Evolutionary conservation across 2,888 invertebrate species (phyloP).

Genomic region (Rugalucina vietnamica): DNA sequence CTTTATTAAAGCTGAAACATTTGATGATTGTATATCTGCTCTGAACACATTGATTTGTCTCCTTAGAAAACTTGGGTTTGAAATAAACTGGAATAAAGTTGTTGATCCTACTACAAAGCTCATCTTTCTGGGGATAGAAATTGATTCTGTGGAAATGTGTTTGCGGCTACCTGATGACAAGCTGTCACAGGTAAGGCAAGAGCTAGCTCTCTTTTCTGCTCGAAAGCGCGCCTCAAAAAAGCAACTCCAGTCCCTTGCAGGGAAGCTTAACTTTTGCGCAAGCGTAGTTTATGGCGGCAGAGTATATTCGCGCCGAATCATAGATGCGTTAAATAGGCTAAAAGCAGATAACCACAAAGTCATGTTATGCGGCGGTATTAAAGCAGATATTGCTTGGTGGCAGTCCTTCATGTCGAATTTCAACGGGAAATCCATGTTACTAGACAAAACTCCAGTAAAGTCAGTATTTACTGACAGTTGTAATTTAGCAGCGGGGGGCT

Average conservation of each 20-base stretch:
- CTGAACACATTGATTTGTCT: not conserved
- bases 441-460: constrained; percentile 22
- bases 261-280: constrained; percentile 32
- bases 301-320: constrained; percentile 22
- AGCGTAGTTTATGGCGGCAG: constrained; percentile 43
- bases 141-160: not conserved
- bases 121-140: constrained; percentile 11
- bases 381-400: constrained; percentile 34
- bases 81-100: constrained; percentile 35
- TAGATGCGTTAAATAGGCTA: not conserved
- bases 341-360: constrained; percentile 17
- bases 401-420: constrained; percentile 18
- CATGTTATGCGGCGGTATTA: not conserved
- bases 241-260: constrained; percentile 26
- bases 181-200: not conserved
- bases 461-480: constrained; percentile 37
- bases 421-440: constrained; percentile 30
- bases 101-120: constrained; percentile 8
- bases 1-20: constrained; percentile 1
- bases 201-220: not conserved
- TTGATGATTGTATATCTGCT: not conserved
- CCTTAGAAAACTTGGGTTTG: constrained; percentile 33
- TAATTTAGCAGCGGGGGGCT: constrained; percentile 3
- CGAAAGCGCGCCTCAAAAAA: not conserved
- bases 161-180: constrained; percentile 11